phyloP scores from a whole-genome alignment of 1,140 invertebrate species.

The Bradysia coprophila region DNA sequence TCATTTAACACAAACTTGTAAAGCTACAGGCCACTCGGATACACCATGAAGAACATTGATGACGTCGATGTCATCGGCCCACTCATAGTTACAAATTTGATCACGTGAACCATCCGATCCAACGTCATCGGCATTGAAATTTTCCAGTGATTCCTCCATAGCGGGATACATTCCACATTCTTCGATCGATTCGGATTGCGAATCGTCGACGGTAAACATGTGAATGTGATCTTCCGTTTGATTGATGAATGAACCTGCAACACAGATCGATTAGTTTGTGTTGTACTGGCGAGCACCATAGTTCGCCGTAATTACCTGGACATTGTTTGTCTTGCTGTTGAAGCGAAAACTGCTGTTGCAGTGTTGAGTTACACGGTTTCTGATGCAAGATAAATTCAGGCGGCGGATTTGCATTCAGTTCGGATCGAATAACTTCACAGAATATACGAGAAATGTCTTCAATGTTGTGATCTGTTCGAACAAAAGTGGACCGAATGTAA shows the following conservation, averaged over 20 bases:
- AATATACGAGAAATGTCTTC: conserved; percentile 4
- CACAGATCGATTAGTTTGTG: conserved; percentile 2
- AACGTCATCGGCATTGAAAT: conserved; percentile 4
- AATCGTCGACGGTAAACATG: conserved; percentile 5
- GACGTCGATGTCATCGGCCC: conserved; percentile 20
- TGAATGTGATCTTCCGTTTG: conserved; percentile 3
- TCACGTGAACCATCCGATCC: conserved; percentile 1
- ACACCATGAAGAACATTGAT: conserved; percentile 14
- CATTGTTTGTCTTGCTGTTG: conserved; percentile 4
- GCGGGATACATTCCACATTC: conserved; percentile 10
- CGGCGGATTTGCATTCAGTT: conserved; percentile 1
- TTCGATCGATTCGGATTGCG: conserved; percentile 8
- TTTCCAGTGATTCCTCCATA: conserved; percentile 1
- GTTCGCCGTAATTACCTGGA: neutral
- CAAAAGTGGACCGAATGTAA: neutral
- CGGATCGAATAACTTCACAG: conserved; percentile 4
- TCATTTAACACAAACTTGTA: conserved; percentile 7
- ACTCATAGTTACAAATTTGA: conserved; percentile 5
- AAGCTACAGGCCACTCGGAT: conserved; percentile 8
- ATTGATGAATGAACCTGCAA: conserved; percentile 3
- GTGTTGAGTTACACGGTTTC: conserved; percentile 14
- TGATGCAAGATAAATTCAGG: conserved; percentile 6
- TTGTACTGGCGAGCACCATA: conserved; percentile 2
- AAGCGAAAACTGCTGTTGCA: neutral
- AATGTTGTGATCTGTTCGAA: conserved; percentile 8